Evolutionary conservation across 1,140 invertebrate genomes (phyloP).

Genomic region (Plodia interpunctella): DNA sequence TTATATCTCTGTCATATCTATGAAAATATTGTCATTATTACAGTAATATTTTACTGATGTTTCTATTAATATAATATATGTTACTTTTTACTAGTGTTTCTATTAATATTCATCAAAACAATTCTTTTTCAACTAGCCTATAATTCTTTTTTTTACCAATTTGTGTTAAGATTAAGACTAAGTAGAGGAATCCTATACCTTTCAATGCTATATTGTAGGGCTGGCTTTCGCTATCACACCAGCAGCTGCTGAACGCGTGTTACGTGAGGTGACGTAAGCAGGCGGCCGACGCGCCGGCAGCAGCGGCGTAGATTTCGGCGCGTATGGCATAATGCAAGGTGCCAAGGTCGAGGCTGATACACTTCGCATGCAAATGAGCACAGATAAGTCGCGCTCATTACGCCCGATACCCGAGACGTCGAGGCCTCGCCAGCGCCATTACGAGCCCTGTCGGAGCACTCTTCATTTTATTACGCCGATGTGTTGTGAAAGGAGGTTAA

Average conservation of each 20-base stretch:
- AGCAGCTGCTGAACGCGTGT: constrained; percentile 17
- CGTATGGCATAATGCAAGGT: constrained; percentile 48
- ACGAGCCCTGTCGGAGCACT: constrained; percentile 46
- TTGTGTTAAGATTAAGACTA: too few relatives aligned
- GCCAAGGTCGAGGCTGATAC: constrained; percentile 67
- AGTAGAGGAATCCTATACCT: too few relatives aligned
- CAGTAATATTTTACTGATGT: too few relatives aligned
- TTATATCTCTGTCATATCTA: too few relatives aligned
- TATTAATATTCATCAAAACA: too few relatives aligned
- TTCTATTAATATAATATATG: too few relatives aligned
- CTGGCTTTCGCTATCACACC: constrained; percentile 28
- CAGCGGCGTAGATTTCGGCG: constrained; percentile 34
- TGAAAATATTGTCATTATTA: too few relatives aligned
- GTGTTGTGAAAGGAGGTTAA: constrained; percentile 65
- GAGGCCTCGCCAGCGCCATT: constrained; percentile 45
- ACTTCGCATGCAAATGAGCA: constrained; percentile 65
- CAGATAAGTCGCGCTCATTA: constrained; percentile 68
- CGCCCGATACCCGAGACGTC: constrained; percentile 44
- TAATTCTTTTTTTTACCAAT: too few relatives aligned
- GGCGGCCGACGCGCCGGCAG: constrained; percentile 20
- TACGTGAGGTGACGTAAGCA: constrained; percentile 30
- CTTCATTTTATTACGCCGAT: constrained; percentile 63
- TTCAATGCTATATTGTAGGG: constrained; percentile 7
- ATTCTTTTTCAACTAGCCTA: too few relatives aligned
- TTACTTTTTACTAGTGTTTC: too few relatives aligned